A percentile compares a stretch with the other conserved stretches of the same genome.
Evolutionary conservation across 2,113 vertebrate species (phyloP).

Genomic region (Bungarus multicinctus): DNA sequence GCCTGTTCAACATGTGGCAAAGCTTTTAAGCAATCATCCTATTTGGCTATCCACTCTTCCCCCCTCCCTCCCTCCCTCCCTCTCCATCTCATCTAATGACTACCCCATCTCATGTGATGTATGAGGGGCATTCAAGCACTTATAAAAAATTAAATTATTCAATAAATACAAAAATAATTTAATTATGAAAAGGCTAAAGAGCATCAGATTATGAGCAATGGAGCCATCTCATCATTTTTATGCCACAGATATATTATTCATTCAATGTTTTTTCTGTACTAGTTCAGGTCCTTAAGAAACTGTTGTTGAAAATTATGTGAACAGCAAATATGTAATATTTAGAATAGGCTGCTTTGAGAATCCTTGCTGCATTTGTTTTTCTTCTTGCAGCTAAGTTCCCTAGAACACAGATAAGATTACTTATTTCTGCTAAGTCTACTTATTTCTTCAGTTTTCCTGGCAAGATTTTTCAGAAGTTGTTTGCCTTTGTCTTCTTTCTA

Average conservation of each 20-base stretch:
- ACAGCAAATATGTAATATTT: background rate
- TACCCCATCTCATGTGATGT: background rate
- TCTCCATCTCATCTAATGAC: background rate
- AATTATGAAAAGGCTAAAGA: background rate
- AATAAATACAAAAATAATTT: background rate
- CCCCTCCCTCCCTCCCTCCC: background rate
- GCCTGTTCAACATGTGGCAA: constrained; percentile 54
- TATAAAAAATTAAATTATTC: background rate
- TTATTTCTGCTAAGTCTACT: background rate
- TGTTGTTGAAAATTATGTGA: background rate
- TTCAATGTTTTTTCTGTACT: background rate
- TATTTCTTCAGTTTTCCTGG: background rate
- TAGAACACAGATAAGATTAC: background rate
- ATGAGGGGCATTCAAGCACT: background rate
- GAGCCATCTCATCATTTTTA: background rate
- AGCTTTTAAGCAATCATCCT: constrained; percentile 61
- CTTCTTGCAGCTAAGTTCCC: background rate
- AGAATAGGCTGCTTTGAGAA: background rate
- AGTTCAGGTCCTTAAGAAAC: background rate
- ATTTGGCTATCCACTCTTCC: constrained; percentile 51
- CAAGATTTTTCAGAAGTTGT: background rate
- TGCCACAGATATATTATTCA: background rate
- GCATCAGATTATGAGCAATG: background rate
- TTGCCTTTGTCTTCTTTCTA: background rate
- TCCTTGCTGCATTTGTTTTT: background rate